Evolutionary conservation across 2,888 invertebrate species (phyloP), one percentile per base, ranked within the genome.

Genomic region (Stenolophus ochropezus): DNA sequence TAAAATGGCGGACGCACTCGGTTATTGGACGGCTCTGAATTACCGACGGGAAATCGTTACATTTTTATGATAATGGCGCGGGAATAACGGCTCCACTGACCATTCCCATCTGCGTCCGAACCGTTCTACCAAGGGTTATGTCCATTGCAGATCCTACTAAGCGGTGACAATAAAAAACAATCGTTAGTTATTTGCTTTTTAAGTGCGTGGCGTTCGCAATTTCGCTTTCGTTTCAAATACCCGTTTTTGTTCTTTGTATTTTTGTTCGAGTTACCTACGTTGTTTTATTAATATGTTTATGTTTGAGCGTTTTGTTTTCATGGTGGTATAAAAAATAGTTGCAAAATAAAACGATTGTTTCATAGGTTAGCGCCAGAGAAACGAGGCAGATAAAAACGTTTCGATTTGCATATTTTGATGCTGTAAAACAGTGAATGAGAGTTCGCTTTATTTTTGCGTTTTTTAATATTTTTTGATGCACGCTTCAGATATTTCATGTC

Each of bases 1-100:
- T 86, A 88, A 88, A 88, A 88, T 88, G 88, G 88, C 88, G 87
- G 87, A 85, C 84, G 85, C 87, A 87, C 86, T 87, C 69, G 27
- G 74, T 56, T 73, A 73, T 73, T 73, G 73, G 73, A 73, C 73
- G 27, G 47, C 25, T 71, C 75, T 56, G 74, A 33, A 56, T 71
- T 61, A 73, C 56, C 75, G 58, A 69, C 82, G 42, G 81, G 56
- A 78, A 56, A 76, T 80, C 58, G 73, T 81, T 74, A 81, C 73
- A 74, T 81, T 71, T 73, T 73, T 81, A 71, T 74, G 73, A 73
- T 82, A 83, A 81, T 83, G 76, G 82, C 83, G 83, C 83, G 83
- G 82, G 53, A 56, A 25, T 42, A 56, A 56, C 33, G 27, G n/a
- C 71, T 47, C 56, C 18, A 42, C 61, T 77, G 77, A 65, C 77